A percentile compares a stretch with the other conserved stretches of the same genome.
Evolutionary conservation across 2,113 vertebrate species (phyloP).

Genomic region (Caretta caretta): DNA sequence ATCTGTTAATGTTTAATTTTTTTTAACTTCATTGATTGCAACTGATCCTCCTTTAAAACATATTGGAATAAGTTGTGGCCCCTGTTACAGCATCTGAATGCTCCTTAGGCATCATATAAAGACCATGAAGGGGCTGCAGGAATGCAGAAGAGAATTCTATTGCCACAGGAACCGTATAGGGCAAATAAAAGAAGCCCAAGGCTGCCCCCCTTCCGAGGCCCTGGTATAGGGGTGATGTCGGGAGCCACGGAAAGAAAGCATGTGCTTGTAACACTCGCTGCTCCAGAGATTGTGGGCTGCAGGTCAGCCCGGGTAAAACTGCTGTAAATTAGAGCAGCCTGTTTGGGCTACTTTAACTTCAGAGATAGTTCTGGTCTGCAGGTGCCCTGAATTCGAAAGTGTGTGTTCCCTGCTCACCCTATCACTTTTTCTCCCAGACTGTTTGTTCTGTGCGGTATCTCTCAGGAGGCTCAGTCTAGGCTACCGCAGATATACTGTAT

Average conservation of each 20-base stretch:
- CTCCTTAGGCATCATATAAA: background rate
- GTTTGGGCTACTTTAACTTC: accelerated
- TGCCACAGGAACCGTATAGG: constrained; percentile 29
- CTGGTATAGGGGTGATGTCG: background rate
- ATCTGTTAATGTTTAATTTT: background rate
- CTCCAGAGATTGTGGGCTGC: background rate
- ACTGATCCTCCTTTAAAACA: background rate
- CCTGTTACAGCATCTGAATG: background rate
- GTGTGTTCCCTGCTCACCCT: accelerated
- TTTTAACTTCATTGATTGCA: background rate
- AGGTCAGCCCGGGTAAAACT: accelerated
- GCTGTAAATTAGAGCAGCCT: constrained; percentile 25
- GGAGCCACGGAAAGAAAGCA: background rate
- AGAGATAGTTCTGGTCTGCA: background rate
- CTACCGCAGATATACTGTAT: background rate
- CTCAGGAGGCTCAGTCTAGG: background rate
- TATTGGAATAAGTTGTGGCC: constrained; percentile 53
- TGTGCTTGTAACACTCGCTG: background rate
- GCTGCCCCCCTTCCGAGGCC: background rate
- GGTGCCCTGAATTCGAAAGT: background rate
- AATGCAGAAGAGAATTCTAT: constrained; percentile 22
- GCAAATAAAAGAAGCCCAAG: background rate
- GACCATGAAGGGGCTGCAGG: constrained; percentile 6
- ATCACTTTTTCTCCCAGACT: background rate
- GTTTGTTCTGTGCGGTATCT: background rate